These are phyloP conservation scores for Corythornis cristatus DNA, from an alignment of 2,113 vertebrate genomes.

Conservation along the genomic window DNA sequence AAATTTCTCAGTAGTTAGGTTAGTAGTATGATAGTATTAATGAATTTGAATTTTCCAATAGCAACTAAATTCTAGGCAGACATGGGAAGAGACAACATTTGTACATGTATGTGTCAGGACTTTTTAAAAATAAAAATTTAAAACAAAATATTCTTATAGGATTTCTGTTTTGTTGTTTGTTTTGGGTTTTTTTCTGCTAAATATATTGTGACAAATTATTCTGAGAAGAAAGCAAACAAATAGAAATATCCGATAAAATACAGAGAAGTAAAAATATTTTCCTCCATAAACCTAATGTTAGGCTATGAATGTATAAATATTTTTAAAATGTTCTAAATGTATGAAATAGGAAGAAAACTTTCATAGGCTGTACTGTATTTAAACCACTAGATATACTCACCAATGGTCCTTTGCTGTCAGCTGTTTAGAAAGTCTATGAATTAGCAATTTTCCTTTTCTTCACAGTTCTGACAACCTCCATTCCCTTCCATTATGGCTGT, in stretches of 20 bases:
- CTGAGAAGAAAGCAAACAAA: not conserved
- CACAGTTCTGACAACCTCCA: not conserved
- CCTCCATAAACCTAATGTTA: not conserved
- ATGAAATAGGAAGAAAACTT: not conserved
- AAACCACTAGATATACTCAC: not conserved
- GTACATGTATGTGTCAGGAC: not conserved
- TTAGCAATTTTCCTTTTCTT: not conserved
- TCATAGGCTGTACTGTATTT: not conserved
- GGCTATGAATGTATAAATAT: not conserved
- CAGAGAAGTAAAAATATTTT: not conserved
- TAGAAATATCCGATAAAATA: not conserved
- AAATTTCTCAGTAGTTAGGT: not conserved
- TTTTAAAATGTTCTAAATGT: not conserved
- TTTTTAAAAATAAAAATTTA: not conserved
- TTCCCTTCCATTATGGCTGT: not conserved
- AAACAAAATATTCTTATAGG: not conserved
- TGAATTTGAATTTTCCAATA: not conserved
- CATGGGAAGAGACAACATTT: not conserved
- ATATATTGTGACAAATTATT: not conserved
- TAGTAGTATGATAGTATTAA: not conserved
- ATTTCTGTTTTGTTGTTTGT: not conserved
- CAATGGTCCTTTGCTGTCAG: not conserved
- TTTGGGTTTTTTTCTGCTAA: not conserved
- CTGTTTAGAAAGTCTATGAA: not conserved
- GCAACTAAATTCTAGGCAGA: not conserved